Evolutionary conservation across 2,113 vertebrate species (phyloP).

Genomic region (Nanorana parkeri): DNA sequence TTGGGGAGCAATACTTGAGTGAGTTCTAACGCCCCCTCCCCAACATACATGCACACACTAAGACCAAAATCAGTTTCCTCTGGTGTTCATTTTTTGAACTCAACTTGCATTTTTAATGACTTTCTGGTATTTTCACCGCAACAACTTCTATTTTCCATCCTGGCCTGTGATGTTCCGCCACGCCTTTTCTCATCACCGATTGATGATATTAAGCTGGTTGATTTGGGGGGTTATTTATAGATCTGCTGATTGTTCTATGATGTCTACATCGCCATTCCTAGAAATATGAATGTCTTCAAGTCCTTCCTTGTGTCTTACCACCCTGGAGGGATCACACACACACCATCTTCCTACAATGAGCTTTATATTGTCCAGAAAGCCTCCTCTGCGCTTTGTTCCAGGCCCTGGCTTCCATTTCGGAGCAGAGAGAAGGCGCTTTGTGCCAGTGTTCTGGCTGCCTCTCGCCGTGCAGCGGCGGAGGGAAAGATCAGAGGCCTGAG

Average conservation of each 20-base stretch:
- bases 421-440: not conserved
- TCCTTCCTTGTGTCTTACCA: not conserved
- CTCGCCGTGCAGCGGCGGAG: not conserved
- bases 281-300: not conserved
- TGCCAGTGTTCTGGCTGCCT: slow-evolving; percentile 53
- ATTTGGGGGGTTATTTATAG: not conserved
- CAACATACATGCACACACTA: too few relatives aligned
- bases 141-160: too few relatives aligned
- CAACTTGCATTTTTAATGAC: too few relatives aligned
- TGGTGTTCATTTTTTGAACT: too few relatives aligned
- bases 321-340: not conserved
- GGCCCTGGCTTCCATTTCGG: slow-evolving; percentile 60
- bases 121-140: too few relatives aligned
- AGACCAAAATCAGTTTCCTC: too few relatives aligned
- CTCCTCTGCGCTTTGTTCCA: slow-evolving; percentile 33
- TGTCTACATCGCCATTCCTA: not conserved
- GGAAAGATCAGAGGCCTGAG: slow-evolving; percentile 61
- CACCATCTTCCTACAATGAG: slow-evolving; percentile 19
- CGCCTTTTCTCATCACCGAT: too few relatives aligned
- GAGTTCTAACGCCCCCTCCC: too few relatives aligned
- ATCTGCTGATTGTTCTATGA: not conserved
- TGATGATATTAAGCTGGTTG: too few relatives aligned
- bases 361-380: slow-evolving; percentile 42
- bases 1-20: too few relatives aligned
- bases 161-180: too few relatives aligned